Base-by-base conservation (phyloP, 2,797 vertebrate genomes). In the Numenius phaeopus region DNA sequence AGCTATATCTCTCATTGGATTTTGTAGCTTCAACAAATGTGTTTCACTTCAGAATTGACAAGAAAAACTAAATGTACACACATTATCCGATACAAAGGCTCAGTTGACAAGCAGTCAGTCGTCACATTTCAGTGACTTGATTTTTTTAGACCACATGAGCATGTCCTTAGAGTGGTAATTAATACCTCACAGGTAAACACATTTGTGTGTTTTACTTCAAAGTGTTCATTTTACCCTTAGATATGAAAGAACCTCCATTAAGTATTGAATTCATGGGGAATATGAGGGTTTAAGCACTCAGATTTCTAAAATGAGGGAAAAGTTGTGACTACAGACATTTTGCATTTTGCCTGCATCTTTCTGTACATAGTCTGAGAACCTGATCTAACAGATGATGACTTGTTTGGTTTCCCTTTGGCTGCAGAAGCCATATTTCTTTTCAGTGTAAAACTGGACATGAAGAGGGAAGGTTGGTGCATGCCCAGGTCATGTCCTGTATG, bases 141-240 rank as follows among this genome's bases (percentile, higher is more conserved):
- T 76, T 88, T 81, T 73, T 90, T 86, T 87, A 94, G 58, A 75
- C 21, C 24, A n/a, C 1, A 0, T 34, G 23, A 47, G 9, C 0
- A 0, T 58, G 50, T 54, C 55, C 34, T 95, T 73, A 37, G 62
- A 73, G 70, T 10, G 1, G 62, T 80, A 90, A 94, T 69, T 92
- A 90, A 93, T 87, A 76, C 44, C 50, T 83, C 58, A 47, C 39
- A 92, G 96, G 86, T 92, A 90, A 92, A 95, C 93, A 55, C 67
- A 62, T 73, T 84, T 37, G 59, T 20, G 24, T 73, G 46, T 85
- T 94, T 90, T 79, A 73, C 34, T 92, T 92, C 78, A 73, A 87
- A 90, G 78, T 79, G 59, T 71, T 92, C 50, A 24, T 85, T 87
- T 87, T 80, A 92, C 61, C 42, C 15, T 76, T 20, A 64, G 50